Base-by-base conservation (phyloP, 2,113 vertebrate species). In the Girardinichthys multiradiatus region DNA sequence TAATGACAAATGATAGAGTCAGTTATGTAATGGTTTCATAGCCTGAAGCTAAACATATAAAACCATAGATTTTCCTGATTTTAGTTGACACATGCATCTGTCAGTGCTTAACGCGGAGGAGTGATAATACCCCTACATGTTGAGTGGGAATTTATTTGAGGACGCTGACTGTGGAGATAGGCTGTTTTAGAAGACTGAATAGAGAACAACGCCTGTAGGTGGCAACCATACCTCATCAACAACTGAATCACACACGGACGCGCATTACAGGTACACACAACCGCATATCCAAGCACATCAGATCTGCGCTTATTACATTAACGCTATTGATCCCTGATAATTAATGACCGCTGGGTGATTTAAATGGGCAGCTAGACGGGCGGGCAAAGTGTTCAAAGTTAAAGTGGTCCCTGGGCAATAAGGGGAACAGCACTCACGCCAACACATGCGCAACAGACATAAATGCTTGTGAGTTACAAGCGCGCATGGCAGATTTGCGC, bases 171-270 rank as follows among this genome's bases (percentile, higher is more conserved):
- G 67, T 82, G 80, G 67, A 81, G 68, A 66, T 39, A 77, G 51
- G 68, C 39, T 42, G 80, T 68, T 87, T 81, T 39, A 68, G 73
- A 75, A 77, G 86, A 73, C 71, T 83, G 79, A 62, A 59, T 67
- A 60, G 77, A 80, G 84, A 77, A 83, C 72, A 79, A 80, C 83
- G 91, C 91, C 91, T 92, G 91, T 91, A 92, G 92, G 87, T 92
- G 92, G 92, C 91, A 92, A 90, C 92, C 90, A 90, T 90, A 85
- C 84, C 85, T 91, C 89, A 90, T 89, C 83, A 75, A 84, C 87
- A 79, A 80, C 77, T 77, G 76, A 80, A 63, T 74, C 75, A 28
- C 59, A 54, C 87, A 1, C 35, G 54, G 64, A 37, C 84, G 45
- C 64, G 57, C 63, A 9, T 27, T 6, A 45, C 70, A 28, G 61